Evolutionary conservation across 2,797 vertebrate species (phyloP).

Genomic region (Emys orbicularis): DNA sequence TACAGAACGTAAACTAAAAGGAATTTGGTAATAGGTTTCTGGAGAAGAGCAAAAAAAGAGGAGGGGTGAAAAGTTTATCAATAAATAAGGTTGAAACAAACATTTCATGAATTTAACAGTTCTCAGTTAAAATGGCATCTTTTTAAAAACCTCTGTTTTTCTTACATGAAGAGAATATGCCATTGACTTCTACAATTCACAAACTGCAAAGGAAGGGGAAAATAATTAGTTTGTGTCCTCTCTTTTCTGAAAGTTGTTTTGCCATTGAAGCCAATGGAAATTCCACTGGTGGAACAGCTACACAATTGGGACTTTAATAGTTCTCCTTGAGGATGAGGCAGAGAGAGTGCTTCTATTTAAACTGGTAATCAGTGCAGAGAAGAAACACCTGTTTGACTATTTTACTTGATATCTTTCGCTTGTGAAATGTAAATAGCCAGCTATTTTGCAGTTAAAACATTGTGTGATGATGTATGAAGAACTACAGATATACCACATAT

Average conservation of each 20-base stretch:
- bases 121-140: slow-evolving; percentile 24
- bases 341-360: slow-evolving; percentile 60
- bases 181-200: not conserved
- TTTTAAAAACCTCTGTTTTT: slow-evolving; percentile 32
- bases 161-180: not conserved
- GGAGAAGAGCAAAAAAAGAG: not conserved
- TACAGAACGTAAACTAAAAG: not conserved
- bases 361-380: slow-evolving; percentile 62
- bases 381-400: slow-evolving; percentile 60
- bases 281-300: not conserved
- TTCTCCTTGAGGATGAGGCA: slow-evolving; percentile 50
- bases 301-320: not conserved
- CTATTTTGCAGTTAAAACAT: slow-evolving; percentile 67
- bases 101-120: slow-evolving; percentile 28
- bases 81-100: not conserved
- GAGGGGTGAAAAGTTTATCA: not conserved
- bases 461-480: not conserved
- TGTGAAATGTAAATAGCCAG: slow-evolving; percentile 71
- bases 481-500: slow-evolving; percentile 51
- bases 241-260: slow-evolving; percentile 1
- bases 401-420: slow-evolving; percentile 22
- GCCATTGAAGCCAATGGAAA: not conserved
- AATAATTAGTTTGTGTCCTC: not conserved
- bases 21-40: not conserved
- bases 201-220: not conserved